Conservation (phyloP, 2,797 vertebrate genomes). For the Aselliscus stoliczkanus region DNA sequence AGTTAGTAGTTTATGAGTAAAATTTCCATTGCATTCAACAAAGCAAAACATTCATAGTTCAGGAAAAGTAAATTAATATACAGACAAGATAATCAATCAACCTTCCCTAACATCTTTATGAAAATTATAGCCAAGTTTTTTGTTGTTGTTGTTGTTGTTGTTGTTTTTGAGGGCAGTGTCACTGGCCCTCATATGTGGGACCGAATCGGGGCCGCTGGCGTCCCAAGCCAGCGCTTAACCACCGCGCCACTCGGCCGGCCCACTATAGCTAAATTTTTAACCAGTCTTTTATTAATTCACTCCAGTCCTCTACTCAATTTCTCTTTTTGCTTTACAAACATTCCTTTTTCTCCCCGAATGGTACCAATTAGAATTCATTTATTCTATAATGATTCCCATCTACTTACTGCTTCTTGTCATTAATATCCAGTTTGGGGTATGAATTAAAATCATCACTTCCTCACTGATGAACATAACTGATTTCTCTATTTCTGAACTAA, state of each 20-base stretch:
- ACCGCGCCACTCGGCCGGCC: too few relatives aligned
- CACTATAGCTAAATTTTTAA: background rate
- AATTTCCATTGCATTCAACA: background rate
- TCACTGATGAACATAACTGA: background rate
- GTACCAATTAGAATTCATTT: background rate
- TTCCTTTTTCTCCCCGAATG: background rate
- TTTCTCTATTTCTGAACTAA: background rate
- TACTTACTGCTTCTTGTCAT: background rate
- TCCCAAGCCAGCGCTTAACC: too few relatives aligned
- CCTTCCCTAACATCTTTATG: background rate
- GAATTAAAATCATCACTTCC: background rate
- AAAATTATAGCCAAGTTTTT: background rate
- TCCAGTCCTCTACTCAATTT: background rate
- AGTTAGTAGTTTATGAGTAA: background rate
- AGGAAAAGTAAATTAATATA: conserved; percentile 13
- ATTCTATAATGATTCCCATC: background rate
- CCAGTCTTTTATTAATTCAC: background rate
- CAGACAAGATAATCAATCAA: background rate
- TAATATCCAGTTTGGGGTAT: background rate
- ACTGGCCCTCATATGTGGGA: too few relatives aligned
- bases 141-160: too few relatives aligned
- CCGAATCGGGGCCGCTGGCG: too few relatives aligned
- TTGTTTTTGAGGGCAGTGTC: too few relatives aligned
- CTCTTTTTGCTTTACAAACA: background rate
- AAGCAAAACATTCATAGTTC: background rate